These are phyloP conservation scores for Rhaphigaster nebulosa DNA, from an alignment of 2,888 invertebrate species.

Conservation along the genomic window DNA sequence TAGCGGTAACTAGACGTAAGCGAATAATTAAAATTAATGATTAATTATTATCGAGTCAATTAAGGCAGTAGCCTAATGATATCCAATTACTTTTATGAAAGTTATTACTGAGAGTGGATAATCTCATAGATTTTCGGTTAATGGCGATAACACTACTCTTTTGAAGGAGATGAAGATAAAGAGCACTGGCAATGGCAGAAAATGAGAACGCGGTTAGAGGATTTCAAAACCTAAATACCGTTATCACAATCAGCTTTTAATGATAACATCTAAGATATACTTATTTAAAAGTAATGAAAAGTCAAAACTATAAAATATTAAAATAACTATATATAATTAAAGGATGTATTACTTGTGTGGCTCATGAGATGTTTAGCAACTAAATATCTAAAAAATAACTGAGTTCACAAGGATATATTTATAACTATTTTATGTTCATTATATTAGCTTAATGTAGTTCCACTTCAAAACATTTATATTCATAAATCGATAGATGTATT, in stretches of 20 bases:
- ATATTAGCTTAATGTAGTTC: too few relatives aligned
- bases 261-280: background rate
- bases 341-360: too few relatives aligned
- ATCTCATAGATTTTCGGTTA: background rate
- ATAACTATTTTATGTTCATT: too few relatives aligned
- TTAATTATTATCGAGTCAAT: conserved; percentile 5
- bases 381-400: too few relatives aligned
- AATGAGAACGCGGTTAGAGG: background rate
- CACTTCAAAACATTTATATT: too few relatives aligned
- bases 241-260: background rate
- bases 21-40: conserved; percentile 5
- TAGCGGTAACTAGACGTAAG: background rate
- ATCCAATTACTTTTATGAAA: conserved; percentile 38
- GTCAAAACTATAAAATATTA: background rate
- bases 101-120: conserved; percentile 37
- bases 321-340: background rate
- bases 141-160: background rate
- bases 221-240: background rate
- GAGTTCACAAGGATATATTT: too few relatives aligned
- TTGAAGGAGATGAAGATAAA: background rate
- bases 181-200: background rate
- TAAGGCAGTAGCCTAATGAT: conserved; percentile 5
- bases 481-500: too few relatives aligned
- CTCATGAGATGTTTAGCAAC: too few relatives aligned
- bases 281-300: background rate